Conservation (phyloP, 2,113 vertebrate species). For the Oostethus manadensis region DNA sequence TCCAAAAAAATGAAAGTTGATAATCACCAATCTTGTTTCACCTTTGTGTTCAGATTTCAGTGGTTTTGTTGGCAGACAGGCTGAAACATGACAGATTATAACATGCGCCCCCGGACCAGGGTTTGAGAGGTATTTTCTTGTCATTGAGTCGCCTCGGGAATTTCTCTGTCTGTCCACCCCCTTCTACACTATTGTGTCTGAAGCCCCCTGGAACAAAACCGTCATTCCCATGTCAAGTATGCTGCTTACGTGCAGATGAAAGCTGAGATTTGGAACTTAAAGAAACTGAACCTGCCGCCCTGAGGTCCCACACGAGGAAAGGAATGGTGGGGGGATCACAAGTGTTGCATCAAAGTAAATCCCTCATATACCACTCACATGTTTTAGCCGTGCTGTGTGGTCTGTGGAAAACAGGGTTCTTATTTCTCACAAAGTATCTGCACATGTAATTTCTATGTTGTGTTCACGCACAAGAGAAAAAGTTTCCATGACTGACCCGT, state of each 20-base stretch:
- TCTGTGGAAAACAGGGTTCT: constrained; percentile 17
- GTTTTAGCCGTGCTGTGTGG: constrained; percentile 21
- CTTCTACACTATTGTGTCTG: constrained; percentile 35
- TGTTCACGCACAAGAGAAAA: constrained; percentile 43
- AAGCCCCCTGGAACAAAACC: constrained; percentile 35
- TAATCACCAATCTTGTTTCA: background rate
- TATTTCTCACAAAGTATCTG: background rate
- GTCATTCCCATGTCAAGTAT: constrained; percentile 59
- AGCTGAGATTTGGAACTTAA: constrained; percentile 25
- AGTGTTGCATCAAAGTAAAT: constrained; percentile 51
- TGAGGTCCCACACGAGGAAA: constrained; percentile 44
- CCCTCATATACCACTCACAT: constrained; percentile 27
- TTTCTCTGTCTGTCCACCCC: constrained; percentile 37
- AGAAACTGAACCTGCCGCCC: constrained; percentile 56
- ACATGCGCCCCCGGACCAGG: constrained; percentile 38
- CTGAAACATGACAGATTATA: constrained; percentile 44
- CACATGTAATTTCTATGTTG: background rate
- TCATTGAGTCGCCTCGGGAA: constrained; percentile 54
- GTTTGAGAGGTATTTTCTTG: constrained; percentile 48
- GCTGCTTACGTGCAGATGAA: constrained; percentile 40
- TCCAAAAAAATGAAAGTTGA: no score
- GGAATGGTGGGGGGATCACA: constrained; percentile 28
- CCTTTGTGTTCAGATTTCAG: constrained; percentile 13
- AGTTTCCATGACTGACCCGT: constrained; percentile 54
- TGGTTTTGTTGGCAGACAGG: constrained; percentile 24